Base-by-base conservation (phyloP, 2,888 invertebrate genomes). In the Spialia ferax region DNA sequence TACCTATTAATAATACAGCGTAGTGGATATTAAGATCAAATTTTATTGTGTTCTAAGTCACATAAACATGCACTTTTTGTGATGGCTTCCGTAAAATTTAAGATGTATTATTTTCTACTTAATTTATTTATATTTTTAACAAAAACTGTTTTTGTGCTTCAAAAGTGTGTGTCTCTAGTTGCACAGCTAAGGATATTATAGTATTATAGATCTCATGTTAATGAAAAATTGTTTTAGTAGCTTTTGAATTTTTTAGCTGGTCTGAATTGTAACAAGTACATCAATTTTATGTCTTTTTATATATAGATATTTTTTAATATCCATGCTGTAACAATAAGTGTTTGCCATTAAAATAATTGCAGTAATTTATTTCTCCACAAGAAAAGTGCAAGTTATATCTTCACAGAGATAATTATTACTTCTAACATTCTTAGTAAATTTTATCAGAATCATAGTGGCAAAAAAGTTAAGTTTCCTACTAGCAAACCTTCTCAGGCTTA, bases 21-120 rank as follows among this genome's bases (percentile, higher is more conserved):
- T 29, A 29, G 29, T 29, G 29, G 8, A 29, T 29, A 8, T 29
- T 81, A 72, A 78, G 83, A 86, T 87, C 85, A 88, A 87, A 82
- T 81, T 77, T 61, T 79, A 81, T 82, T 81, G 81, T 81, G 79
- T 86, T 83, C 85, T 88, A 87, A 88, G 88, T 89, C 87, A 87
- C 89, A 84, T 45, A 45, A 13, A 45, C 76, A 79, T 77, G 81
- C 81, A 79, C 72, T 69, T 64, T 65, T 64, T 69, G 65, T 64
- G 60, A 68, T 64, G 71, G 73, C 71, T 74, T 74, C 71, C 72
- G 71, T 65, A 68, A 71, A 23, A 56, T 45, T 68, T 62, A 66
- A 68, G 68, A 69, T 32, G 59, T 66, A 57, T 23, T 50, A 10
- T 11, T 52, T 60, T 56, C 2, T 52, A 13, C 60, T 50, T 57